A percentile compares a stretch with the other conserved stretches of the same genome.
These are phyloP conservation scores for Cetoscarus ocellatus DNA, from an alignment of 2,797 vertebrate species.

Conservation along the genomic window DNA sequence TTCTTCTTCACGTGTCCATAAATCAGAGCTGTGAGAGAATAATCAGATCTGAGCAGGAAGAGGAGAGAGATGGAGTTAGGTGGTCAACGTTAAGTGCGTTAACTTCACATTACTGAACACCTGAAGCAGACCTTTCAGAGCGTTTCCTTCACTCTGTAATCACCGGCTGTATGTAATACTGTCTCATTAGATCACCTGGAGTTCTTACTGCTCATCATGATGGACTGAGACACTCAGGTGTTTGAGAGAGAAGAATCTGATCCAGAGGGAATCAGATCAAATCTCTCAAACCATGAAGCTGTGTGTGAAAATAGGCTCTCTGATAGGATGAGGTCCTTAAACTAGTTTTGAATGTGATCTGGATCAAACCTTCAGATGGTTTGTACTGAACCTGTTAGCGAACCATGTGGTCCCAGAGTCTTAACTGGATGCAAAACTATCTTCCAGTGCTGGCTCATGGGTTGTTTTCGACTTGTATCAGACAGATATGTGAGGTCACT, in stretches of 20 bases:
- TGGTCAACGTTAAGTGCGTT: conserved; percentile 50
- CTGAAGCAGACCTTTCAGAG: conserved; percentile 34
- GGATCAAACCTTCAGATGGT: too few species aligned
- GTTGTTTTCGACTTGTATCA: too few species aligned
- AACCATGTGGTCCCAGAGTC: too few species aligned
- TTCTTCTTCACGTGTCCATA: neutral
- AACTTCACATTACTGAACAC: conserved; percentile 55
- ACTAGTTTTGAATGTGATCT: too few species aligned
- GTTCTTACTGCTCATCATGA: conserved; percentile 16
- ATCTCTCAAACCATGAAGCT: neutral
- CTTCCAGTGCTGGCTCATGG: too few species aligned
- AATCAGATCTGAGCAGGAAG: conserved; percentile 34
- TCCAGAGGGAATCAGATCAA: neutral
- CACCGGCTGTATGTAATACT: conserved; percentile 13
- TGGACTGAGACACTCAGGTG: conserved; percentile 2
- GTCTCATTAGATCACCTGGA: conserved; percentile 37
- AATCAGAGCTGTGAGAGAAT: conserved; percentile 8
- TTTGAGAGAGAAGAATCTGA: neutral
- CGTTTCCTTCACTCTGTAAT: conserved; percentile 47
- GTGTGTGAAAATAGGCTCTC: too few species aligned
- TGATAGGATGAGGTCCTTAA: too few species aligned
- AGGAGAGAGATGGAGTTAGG: conserved; percentile 35
- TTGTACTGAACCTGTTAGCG: too few species aligned
- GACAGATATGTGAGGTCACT: too few species aligned
- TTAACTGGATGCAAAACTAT: too few species aligned